Evolutionary conservation across 2,888 invertebrate species (phyloP), one percentile per base, ranked within the genome.

Genomic region (Cephus runcator): DNA sequence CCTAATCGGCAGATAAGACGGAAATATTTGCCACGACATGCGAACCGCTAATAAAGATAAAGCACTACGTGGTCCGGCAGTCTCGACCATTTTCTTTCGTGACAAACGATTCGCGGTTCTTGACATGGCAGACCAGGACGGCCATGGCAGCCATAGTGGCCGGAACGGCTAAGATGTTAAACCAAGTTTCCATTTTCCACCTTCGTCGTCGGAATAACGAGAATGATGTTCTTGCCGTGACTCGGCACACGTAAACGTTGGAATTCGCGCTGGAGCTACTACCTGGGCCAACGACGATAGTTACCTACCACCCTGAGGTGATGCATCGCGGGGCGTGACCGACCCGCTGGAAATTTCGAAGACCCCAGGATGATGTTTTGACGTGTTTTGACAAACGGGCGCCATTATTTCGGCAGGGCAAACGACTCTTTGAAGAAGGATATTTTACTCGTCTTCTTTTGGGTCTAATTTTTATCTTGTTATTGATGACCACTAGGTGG

Each of bases 321-420:
- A 90, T 90, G 88, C 88, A 89, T 89, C 85, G 88, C 83, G 86
- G 89, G 90, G 90, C 90, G 90, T 90, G 90, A 88, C 89, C 85
- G 83, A 79, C 77, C 76, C 77, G 79, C 23, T 56, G 78, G 84
- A 87, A 87, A 87, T 87, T 88, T 88, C 87, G 88, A 88, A 83
- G 85, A 75, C 75, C 75, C 84, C 81, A 82, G 87, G 84, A 87
- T 88, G 84, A 85, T 91, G 90, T 91, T 91, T 90, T 91, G 91
- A 91, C 90, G 88, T 91, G 91, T 91, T 91, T 91, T 91, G 91
- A 91, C 91, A 90, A 91, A 90, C 90, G 89, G 88, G 86, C 89
- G 89, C 90, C 88, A 91, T 91, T 91, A 90, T 88, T 86, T 73
- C 76, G 33, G 56, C 56, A 56, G 56, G 56, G 56, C 56, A 56